Conservation (phyloP, 2,113 vertebrate species). For the Fregata magnificens region DNA sequence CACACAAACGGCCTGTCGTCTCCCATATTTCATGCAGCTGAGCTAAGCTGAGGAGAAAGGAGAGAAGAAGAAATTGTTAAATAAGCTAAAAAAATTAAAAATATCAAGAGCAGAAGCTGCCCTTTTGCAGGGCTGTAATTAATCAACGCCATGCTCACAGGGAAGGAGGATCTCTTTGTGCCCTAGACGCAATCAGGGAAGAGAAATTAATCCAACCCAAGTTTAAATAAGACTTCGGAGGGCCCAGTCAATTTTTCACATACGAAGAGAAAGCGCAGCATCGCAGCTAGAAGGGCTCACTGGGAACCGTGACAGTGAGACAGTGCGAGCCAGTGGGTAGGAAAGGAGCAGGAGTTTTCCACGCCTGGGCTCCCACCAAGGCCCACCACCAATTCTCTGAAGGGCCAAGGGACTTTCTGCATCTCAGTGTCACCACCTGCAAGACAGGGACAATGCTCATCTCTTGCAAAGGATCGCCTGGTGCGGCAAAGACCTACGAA, state of each 20-base stretch:
- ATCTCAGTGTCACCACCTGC: neutral
- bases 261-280: neutral
- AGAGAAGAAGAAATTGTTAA: slow-evolving; percentile 46
- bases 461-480: too few species aligned
- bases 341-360: neutral
- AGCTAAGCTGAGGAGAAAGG: slow-evolving; percentile 52
- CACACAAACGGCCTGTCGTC: slow-evolving; percentile 98
- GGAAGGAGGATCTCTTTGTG: neutral
- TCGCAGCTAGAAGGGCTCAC: neutral
- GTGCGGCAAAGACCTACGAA: neutral
- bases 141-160: neutral
- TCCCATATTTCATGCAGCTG: slow-evolving; percentile 82
- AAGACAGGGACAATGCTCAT: accelerated
- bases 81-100: neutral
- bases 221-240: neutral
- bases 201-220: neutral
- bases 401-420: neutral
- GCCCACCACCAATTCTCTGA: neutral
- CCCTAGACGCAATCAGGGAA: neutral
- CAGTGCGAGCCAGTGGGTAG: neutral
- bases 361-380: neutral
- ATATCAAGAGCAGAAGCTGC: slow-evolving; percentile 33
- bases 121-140: neutral
- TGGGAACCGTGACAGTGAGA: neutral
- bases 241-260: neutral